phyloP scores from a whole-genome alignment of 2,888 invertebrate species.

The Atherix ibis region DNA sequence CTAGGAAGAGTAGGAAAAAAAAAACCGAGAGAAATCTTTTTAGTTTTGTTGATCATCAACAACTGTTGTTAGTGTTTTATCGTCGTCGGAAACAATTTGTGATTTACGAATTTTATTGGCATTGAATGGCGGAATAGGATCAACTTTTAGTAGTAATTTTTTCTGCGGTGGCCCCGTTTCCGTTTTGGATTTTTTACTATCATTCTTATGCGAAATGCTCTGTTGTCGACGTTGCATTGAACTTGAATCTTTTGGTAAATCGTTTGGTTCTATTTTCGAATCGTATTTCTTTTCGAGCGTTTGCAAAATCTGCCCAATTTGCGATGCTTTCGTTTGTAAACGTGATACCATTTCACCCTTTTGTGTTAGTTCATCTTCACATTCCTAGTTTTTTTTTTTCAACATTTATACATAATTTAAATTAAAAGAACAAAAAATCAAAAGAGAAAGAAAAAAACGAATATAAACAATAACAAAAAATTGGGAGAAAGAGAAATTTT shows the following conservation, averaged over 20 bases:
- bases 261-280: slow-evolving; percentile 42
- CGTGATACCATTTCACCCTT: slow-evolving; percentile 92
- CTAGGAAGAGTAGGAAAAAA: no score
- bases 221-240: slow-evolving; percentile 28
- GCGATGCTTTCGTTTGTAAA: slow-evolving; percentile 87
- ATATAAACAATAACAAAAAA: no score
- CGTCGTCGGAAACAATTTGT: no score
- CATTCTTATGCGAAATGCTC: slow-evolving; percentile 33
- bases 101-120: slow-evolving; percentile 38
- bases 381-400: slow-evolving; percentile 46
- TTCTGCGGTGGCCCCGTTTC: slow-evolving; percentile 30
- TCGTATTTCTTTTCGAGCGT: slow-evolving; percentile 61
- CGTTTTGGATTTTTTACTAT: slow-evolving; percentile 16
- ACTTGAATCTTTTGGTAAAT: slow-evolving; percentile 42
- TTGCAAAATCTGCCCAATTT: slow-evolving; percentile 84
- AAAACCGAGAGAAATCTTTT: no score
- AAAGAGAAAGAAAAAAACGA: no score
- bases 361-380: slow-evolving; percentile 88
- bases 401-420: slow-evolving; percentile 8
- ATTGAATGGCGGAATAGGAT: slow-evolving; percentile 33
- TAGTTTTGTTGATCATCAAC: no score
- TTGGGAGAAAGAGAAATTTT: no score
- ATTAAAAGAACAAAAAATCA: no score
- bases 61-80: no score
- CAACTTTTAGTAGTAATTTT: slow-evolving; percentile 29